Evolutionary conservation across 2,797 vertebrate genomes (phyloP), one percentile per base, ranked within the genome.

Genomic region (Chlorospingus semifuscus): DNA sequence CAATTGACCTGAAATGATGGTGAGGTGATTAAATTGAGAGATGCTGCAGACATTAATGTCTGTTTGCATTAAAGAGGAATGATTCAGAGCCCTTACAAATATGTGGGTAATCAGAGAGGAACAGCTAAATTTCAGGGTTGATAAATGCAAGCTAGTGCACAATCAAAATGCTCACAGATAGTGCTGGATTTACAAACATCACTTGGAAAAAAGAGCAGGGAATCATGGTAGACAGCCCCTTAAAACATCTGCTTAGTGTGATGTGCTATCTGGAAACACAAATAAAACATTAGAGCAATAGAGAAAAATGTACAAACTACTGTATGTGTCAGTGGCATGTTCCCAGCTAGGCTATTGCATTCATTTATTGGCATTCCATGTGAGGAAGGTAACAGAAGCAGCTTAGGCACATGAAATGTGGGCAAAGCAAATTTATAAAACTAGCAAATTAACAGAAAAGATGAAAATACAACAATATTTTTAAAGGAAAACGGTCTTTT

Each of bases 81-180:
- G 57, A 87, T 71, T 87, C 56, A 78, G 87, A 83, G 61, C 50
- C 61, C 57, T 95, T 72, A 66, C 36, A 93, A 92, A 76, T 92
- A 81, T 34, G 14, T 29, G 49, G 65, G 57, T 56, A 92, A 75
- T 80, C 69, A 46, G 79, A 92, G 44, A 92, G 74, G 63, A 94
- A 55, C 16, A 24, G 57, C 36, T 89, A 57, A 79, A 91, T 90
- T 94, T 93, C 90, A 74, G 37, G 8, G 24, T 11, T 84, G 61
- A 84, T 76, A 81, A 86, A 88, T 42, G 16, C 47, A 65, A 87
- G 53, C 61, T 19, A 71, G 29, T 10, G 19, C 29, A 52, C 42
- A 49, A 65, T 83, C 34, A 81, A 83, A 83, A 75, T 66, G 27
- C 32, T 86, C 44, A 30, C 37, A 86, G 57, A 53, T 46, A 86